Conservation (phyloP, 2,888 invertebrate genomes). For the Melanostoma scalare region DNA sequence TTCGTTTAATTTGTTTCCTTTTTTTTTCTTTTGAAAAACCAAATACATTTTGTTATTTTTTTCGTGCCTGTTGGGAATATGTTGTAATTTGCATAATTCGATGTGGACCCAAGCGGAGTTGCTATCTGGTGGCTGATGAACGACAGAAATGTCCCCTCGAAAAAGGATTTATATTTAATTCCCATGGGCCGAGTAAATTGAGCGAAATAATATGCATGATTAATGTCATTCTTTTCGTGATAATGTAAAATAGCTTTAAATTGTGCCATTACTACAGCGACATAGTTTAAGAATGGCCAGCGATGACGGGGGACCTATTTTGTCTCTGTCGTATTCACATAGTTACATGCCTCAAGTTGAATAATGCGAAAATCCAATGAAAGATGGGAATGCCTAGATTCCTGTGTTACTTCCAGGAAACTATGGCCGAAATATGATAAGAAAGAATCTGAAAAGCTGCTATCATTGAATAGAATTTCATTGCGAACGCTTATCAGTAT, state of each 20-base stretch:
- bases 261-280: too few species aligned
- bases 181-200: slow-evolving; percentile 64
- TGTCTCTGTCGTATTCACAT: too few species aligned
- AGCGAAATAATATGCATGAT: slow-evolving; percentile 70
- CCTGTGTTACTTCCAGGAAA: too few species aligned
- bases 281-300: too few species aligned
- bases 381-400: too few species aligned
- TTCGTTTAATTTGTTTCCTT: slow-evolving; percentile 62
- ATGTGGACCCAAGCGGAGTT: slow-evolving; percentile 53
- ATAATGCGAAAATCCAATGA: too few species aligned
- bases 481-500: too few species aligned
- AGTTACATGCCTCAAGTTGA: too few species aligned
- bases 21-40: slow-evolving; percentile 6
- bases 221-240: slow-evolving; percentile 69
- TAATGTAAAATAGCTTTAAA: slow-evolving; percentile 63
- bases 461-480: too few species aligned
- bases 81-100: slow-evolving; percentile 71
- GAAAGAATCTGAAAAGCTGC: too few species aligned
- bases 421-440: too few species aligned
- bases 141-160: slow-evolving; percentile 21
- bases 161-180: slow-evolving; percentile 59
- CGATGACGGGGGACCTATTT: too few species aligned
- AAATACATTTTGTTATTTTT: slow-evolving; percentile 40
- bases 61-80: slow-evolving; percentile 35
- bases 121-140: slow-evolving; percentile 42